Conservation (phyloP, 64 coral and sea anemone species). For the Porites lutea region DNA sequence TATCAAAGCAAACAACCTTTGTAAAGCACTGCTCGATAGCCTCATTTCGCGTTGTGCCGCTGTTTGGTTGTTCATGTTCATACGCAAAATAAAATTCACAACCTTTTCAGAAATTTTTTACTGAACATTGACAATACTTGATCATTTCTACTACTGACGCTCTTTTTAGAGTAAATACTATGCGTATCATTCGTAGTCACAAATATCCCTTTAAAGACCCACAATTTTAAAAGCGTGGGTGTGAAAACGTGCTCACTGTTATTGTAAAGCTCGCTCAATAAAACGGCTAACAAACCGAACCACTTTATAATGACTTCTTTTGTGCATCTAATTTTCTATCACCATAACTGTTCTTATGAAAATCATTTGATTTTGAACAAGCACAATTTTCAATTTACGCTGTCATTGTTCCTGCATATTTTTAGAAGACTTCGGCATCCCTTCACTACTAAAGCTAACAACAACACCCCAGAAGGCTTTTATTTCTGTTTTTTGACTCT, state of each 20-base stretch:
- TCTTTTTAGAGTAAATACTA: background rate
- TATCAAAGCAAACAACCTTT: no score
- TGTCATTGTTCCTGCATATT: background rate
- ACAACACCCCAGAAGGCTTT: background rate
- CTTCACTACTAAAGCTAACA: background rate
- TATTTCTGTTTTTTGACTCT: background rate
- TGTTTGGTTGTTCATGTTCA: no score
- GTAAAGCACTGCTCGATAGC: no score
- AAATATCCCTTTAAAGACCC: background rate
- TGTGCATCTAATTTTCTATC: constrained; percentile 7
- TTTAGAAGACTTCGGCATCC: background rate
- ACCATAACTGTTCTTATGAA: constrained; percentile 21
- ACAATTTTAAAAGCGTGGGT: background rate
- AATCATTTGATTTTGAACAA: constrained; percentile 36
- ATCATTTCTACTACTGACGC: background rate
- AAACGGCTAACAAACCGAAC: background rate
- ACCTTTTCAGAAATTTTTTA: no score
- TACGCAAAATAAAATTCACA: no score
- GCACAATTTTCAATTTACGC: background rate
- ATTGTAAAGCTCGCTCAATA: background rate
- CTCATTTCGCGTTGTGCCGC: no score
- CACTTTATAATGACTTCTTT: background rate
- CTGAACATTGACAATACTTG: no score
- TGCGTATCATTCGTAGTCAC: background rate
- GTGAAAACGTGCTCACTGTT: constrained; percentile 13